Conservation (phyloP, 1,140 invertebrate genomes). For the Leptestheria dahalacensis region DNA sequence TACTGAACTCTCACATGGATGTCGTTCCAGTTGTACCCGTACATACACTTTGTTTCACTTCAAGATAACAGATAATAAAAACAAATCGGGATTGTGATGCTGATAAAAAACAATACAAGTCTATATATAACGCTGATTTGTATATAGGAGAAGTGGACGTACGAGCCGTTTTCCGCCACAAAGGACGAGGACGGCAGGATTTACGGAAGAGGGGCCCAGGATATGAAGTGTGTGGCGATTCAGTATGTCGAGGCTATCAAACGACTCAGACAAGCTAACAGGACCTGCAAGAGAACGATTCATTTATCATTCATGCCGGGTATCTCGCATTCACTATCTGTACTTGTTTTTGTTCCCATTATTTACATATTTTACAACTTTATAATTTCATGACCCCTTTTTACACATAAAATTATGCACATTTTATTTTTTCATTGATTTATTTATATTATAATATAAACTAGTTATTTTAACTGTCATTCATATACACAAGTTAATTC, state of each 20-base stretch:
- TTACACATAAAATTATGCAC: too few relatives aligned
- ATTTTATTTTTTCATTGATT: too few relatives aligned
- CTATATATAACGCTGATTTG: neutral
- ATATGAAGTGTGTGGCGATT: slow-evolving; percentile 70
- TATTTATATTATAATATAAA: too few relatives aligned
- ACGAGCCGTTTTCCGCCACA: slow-evolving; percentile 59
- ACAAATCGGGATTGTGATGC: too few relatives aligned
- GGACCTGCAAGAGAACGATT: slow-evolving; percentile 46
- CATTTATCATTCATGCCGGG: slow-evolving; percentile 69
- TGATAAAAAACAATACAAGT: neutral
- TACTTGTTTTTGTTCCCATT: neutral
- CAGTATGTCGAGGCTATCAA: slow-evolving; percentile 66
- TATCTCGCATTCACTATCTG: slow-evolving; percentile 25
- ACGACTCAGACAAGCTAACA: slow-evolving; percentile 41
- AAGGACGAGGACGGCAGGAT: slow-evolving; percentile 66
- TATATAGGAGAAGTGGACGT: slow-evolving; percentile 54
- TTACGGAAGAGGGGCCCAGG: slow-evolving; percentile 63
- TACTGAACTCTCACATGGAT: slow-evolving; percentile 89
- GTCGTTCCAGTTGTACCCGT: slow-evolving; percentile 80
- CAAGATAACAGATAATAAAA: too few relatives aligned
- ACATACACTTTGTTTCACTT: slow-evolving; percentile 27
- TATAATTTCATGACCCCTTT: slow-evolving; percentile 9
- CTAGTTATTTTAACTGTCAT: too few relatives aligned
- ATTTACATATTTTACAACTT: neutral
- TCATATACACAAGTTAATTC: too few relatives aligned